Base-by-base conservation (phyloP, 2,888 invertebrate species). In the Cactoblastis cactorum region DNA sequence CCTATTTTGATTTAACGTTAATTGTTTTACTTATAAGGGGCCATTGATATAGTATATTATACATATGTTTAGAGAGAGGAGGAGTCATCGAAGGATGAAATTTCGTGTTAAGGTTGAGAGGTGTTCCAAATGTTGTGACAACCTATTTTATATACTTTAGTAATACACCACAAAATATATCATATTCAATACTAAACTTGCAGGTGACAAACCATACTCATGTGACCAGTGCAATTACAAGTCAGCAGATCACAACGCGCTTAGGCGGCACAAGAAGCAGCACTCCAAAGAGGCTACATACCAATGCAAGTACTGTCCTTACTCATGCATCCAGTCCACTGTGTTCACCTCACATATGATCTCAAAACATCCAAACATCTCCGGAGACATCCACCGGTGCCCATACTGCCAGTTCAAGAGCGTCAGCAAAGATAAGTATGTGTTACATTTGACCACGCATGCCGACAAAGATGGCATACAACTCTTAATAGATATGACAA, bases 311-410 rank as follows among this genome's bases (percentile, higher is more conserved):
- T 92, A 93, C 69, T 97, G 97, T 68, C 90, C 93, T 0, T 96
- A 96, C 77, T 92, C 93, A 9, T 93, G 94, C 62, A 96, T 97
- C 59, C 95, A 96, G 75, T 95, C 95, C 50, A 94, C 93, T 4
- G 92, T 94, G 0, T 95, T 94, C 74, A 94, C 96, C 65, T 88
- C 92, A 15, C 96, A 97, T 72, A 89, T 96, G 70, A 92, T 93
- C 62, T 93, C 93, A 49, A 95, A 95, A 69, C 97, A 97, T 77
- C 95, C 95, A 0, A 93, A 92, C 19, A 75, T 92, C 54, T 89
- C 92, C 22, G 89, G 90, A 8, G 89, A 93, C 12, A 80, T 95
- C 62, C 92, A 92, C 64, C 83, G 90, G 3, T 94, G 94, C 63
- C 80, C 87, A 0, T 87, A 90, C 62, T 94, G 94, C 62, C 80